A percentile compares a stretch with the other conserved stretches of the same genome.
Evolutionary conservation across 2,888 invertebrate species (phyloP).

Genomic region (Podabrus alpinus): DNA sequence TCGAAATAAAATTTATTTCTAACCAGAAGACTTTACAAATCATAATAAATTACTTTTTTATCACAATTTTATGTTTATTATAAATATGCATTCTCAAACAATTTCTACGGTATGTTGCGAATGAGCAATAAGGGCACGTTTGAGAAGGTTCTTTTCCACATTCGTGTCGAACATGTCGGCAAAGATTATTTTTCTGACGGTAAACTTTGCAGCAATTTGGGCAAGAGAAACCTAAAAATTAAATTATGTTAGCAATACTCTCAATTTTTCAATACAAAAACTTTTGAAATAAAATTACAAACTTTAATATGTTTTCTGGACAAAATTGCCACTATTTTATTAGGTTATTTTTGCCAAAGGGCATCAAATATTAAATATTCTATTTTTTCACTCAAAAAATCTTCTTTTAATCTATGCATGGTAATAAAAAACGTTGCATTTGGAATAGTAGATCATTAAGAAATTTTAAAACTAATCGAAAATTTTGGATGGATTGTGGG

Average conservation of each 20-base stretch:
- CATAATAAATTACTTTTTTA: not conserved
- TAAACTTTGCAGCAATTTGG: constrained; percentile 37
- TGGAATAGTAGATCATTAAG: no score
- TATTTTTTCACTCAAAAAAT: no score
- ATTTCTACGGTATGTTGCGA: constrained; percentile 15
- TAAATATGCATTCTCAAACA: constrained; percentile 15
- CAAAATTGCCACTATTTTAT: not conserved
- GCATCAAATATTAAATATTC: no score
- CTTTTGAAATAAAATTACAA: not conserved
- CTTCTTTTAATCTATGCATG: no score
- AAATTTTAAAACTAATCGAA: no score
- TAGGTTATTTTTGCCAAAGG: not conserved
- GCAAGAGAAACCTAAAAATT: constrained; percentile 24
- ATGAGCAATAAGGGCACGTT: constrained; percentile 14
- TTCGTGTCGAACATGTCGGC: constrained; percentile 37
- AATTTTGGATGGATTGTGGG: no score
- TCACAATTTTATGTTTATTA: constrained; percentile 12
- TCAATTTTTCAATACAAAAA: not conserved
- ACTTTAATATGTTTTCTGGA: not conserved
- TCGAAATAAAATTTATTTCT: not conserved
- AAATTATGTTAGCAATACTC: not conserved
- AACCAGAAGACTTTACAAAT: not conserved
- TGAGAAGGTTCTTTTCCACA: constrained; percentile 35
- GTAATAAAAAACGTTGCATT: no score
- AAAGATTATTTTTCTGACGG: constrained; percentile 35